These are phyloP conservation scores for Mimachlamys varia DNA, from an alignment of 2,888 invertebrate species.

Conservation along the genomic window DNA sequence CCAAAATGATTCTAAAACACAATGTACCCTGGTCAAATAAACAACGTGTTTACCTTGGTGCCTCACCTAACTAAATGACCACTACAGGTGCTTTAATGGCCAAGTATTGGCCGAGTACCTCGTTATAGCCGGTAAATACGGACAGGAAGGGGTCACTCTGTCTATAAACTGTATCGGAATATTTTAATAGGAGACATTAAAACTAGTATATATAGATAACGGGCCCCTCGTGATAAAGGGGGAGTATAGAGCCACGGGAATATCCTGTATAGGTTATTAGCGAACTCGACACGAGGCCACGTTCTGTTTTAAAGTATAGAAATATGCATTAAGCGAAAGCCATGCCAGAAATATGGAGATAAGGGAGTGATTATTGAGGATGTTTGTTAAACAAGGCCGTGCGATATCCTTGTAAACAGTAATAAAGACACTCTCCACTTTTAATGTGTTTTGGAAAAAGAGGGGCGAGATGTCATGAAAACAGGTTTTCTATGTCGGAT, in stretches of 20 bases:
- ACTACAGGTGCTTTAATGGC: conserved; percentile 27
- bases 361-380: background rate
- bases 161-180: background rate
- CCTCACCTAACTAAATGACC: background rate
- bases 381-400: background rate
- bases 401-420: background rate
- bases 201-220: background rate
- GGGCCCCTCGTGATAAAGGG: background rate
- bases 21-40: too few species aligned
- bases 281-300: background rate
- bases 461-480: too few species aligned
- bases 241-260: background rate
- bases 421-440: background rate
- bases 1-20: too few species aligned
- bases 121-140: background rate
- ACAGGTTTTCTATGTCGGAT: too few species aligned
- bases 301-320: background rate
- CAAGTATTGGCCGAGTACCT: background rate
- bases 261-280: background rate
- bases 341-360: background rate
- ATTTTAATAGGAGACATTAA: background rate
- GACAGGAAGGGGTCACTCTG: background rate
- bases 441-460: too few species aligned
- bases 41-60: background rate
- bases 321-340: background rate